Conservation (phyloP, 2,888 invertebrate species). For the Pristionchus arcanus region DNA sequence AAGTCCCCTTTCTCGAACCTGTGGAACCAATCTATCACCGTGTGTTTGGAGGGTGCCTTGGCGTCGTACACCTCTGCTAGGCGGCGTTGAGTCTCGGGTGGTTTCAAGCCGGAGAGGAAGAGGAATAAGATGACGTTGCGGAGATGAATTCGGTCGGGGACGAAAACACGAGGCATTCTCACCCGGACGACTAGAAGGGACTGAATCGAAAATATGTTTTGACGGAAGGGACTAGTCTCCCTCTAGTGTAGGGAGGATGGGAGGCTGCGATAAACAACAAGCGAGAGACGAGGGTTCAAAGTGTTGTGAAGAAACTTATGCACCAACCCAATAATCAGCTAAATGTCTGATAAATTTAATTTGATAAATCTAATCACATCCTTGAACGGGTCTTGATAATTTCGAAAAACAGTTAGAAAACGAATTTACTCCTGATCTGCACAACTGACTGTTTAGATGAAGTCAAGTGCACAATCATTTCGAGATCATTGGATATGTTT, state of each 20-base stretch:
- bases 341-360: too few species aligned
- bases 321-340: background rate
- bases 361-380: too few species aligned
- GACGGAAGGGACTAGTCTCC: background rate
- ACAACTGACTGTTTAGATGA: too few species aligned
- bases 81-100: conserved; percentile 24
- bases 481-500: background rate
- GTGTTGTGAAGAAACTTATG: background rate
- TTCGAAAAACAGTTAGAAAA: too few species aligned
- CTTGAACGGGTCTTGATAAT: too few species aligned
- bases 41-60: background rate
- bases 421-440: too few species aligned
- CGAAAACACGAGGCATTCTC: conserved; percentile 29
- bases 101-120: background rate
- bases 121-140: conserved; percentile 21
- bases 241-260: background rate
- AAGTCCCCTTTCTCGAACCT: background rate
- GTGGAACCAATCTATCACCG: background rate
- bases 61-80: background rate
- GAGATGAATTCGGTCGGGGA: conserved; percentile 35
- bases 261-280: background rate
- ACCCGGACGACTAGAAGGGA: background rate
- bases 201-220: background rate
- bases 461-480: too few species aligned
- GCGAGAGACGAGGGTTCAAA: background rate